Base-by-base conservation (phyloP, 2,888 invertebrate genomes). In the Arrhopalites spinosus region DNA sequence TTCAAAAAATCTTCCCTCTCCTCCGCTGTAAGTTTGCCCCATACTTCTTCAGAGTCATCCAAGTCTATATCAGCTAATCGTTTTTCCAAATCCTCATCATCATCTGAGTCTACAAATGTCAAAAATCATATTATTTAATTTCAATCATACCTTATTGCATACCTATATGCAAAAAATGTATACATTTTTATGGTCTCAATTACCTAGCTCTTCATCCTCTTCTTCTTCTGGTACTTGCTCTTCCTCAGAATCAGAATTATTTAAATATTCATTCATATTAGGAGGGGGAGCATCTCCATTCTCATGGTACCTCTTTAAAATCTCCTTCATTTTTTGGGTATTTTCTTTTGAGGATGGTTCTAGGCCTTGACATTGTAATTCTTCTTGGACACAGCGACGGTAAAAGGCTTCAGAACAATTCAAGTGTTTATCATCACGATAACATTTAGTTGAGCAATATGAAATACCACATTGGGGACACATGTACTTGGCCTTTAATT, bases 81-180 rank as follows among this genome's bases (percentile, higher is more conserved):
- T 68, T 73, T 73, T 15, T 78, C 78, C 36, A 82, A 66, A 1
- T 80, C 78, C 45, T 81, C 80, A 53, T 82, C 82, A 61, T 82
- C 82, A 68, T 82, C 82, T 11, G 82, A 82, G 73, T 82, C 82
- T 81, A 50, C 20, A n/a, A n/a, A n/a, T n/a, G n/a, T n/a, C n/a
- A n/a, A 29, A 59, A 3, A 25, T 59, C 59, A 59, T 23, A 5
- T 8, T 50, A 50, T 53, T 13, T 11, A 73, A 66, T n/a, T 17
- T n/a, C 8, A 25, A 73, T 50, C 15, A 11, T 63, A 23, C 3
- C 7, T 11, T 67, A 7, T 47, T 36, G 43, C 5, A 7, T 36
- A 36, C 23, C 17, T 27, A 70, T 17, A 70, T 70, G 30, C 27
- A 30, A 56, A 2, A 30, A 13, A 56, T 27, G 53, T 53, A 7